Base-by-base conservation (phyloP, 2,888 invertebrate species). In the Cerceris rybyensis region DNA sequence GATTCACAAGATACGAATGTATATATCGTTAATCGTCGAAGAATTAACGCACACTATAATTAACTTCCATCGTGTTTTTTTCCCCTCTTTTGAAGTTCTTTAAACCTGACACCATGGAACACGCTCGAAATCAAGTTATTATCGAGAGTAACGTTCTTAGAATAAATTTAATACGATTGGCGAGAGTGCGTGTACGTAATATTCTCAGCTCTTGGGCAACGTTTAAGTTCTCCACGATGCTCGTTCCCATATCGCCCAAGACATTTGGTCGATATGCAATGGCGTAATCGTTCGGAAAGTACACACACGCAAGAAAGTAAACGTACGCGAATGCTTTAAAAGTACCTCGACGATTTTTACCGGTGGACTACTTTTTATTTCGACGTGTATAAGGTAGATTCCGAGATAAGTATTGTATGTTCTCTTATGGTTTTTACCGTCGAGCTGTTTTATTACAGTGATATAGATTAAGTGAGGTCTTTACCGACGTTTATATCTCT, bases 171-270 rank as follows among this genome's bases (percentile, higher is more conserved):
- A 68, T 57, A 74, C 63, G 52, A 64, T 59, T 50, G 59, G 65
- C 82, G 80, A 69, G 80, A 74, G 78, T 77, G 81, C 79, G 78
- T 80, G 82, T 81, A 85, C 86, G 88, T 86, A 88, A 89, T 82
- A 80, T 86, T 81, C 82, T 77, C 57, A 69, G 66, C 78, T 82
- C 86, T 88, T 88, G 84, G 73, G 87, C 82, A 88, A 88, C 82
- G 28, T 81, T 80, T 81, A 81, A 74, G 66, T 65, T 80, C 73
- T 76, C 75, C 54, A 65, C 79, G 75, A 74, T 63, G 57, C 69
- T 70, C 60, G 74, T 73, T 80, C 66, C 70, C 70, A 49, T 65
- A 71, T 75, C 67, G 93, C 91, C 92, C 91, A 92, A 92, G 74
- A 84, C 75, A 83, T 76, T 82, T 66, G 79, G 65, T 83, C 61